phyloP scores from a whole-genome alignment of 2,797 vertebrate species.

The Acrossocheilus fasciatus region DNA sequence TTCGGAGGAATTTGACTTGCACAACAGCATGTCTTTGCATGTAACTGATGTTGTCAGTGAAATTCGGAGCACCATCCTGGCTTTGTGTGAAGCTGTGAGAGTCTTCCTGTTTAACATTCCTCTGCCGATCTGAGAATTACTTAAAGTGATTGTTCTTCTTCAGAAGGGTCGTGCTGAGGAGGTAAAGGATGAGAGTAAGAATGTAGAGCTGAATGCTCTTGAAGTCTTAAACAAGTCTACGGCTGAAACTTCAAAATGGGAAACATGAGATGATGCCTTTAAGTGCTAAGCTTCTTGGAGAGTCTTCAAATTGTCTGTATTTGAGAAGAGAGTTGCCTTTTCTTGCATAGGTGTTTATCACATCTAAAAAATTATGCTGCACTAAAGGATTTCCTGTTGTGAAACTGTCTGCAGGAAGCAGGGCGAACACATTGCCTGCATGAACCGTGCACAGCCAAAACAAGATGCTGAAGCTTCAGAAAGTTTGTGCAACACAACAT shows the following conservation, averaged over 20 bases:
- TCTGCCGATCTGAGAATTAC: slow-evolving; percentile 44
- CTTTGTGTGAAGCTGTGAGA: slow-evolving; percentile 72
- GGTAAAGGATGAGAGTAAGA: neutral
- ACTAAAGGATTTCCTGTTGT: slow-evolving; percentile 73
- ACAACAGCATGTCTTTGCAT: slow-evolving; percentile 27
- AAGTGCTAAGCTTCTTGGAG: neutral
- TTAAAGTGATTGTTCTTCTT: slow-evolving; percentile 66
- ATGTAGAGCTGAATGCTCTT: neutral
- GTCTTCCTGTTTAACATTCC: slow-evolving; percentile 62
- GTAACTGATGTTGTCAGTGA: slow-evolving; percentile 68
- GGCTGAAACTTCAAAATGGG: neutral
- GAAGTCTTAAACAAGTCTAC: neutral
- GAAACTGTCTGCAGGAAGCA: slow-evolving; percentile 66
- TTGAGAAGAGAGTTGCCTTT: neutral
- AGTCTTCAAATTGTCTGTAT: neutral
- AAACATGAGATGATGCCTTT: neutral
- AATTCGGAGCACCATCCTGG: slow-evolving; percentile 75
- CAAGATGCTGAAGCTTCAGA: slow-evolving; percentile 31
- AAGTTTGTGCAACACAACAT: neutral
- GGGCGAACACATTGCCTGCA: slow-evolving; percentile 66
- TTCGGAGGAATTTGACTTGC: neutral
- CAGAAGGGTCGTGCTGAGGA: slow-evolving; percentile 34
- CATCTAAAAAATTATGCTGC: neutral
- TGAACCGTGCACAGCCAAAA: slow-evolving; percentile 46
- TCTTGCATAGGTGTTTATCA: neutral